Evolutionary conservation across 2,888 invertebrate genomes (phyloP).

Genomic region (Hymenopus coronatus): DNA sequence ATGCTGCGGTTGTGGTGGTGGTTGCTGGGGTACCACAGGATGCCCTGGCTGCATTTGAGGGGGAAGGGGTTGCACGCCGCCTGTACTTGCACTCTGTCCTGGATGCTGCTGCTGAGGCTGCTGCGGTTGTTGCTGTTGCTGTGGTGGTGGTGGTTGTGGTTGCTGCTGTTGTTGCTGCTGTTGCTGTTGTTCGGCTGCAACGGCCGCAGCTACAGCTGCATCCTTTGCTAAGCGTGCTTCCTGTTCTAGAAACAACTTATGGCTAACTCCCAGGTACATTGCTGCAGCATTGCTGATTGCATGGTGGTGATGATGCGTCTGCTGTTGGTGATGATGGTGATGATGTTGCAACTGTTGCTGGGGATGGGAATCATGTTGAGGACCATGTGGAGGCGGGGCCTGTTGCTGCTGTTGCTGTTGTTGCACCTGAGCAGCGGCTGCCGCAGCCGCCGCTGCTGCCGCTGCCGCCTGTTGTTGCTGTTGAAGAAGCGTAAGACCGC

Average conservation of each 20-base stretch:
- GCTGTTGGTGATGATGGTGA: conserved; percentile 39
- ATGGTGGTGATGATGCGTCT: conserved; percentile 37
- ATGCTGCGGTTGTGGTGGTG: conserved; percentile 40
- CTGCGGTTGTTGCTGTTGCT: conserved; percentile 52
- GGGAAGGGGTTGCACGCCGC: conserved; percentile 18
- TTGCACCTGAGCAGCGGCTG: conserved; percentile 48
- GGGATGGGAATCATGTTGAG: conserved; percentile 32
- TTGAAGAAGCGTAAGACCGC: conserved; percentile 55
- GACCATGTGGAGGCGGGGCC: conserved; percentile 44
- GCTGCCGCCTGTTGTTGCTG: conserved; percentile 42
- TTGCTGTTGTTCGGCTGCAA: conserved; percentile 35
- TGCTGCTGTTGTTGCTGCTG: conserved; percentile 53
- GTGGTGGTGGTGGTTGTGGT: conserved; percentile 50
- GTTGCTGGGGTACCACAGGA: conserved; percentile 44
- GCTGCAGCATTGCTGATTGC: conserved; percentile 51
- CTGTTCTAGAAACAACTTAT: conserved; percentile 76
- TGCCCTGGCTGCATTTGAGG: conserved; percentile 34
- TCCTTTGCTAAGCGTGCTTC: conserved; percentile 68
- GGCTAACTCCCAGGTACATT: conserved; percentile 75
- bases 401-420: conserved; percentile 53
- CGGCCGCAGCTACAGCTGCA: conserved; percentile 43
- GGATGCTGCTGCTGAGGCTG: conserved; percentile 54
- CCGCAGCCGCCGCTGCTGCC: conserved; percentile 52
- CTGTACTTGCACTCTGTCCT: conserved; percentile 55
- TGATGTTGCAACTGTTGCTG: conserved; percentile 39